Evolutionary conservation across 2,888 invertebrate genomes (phyloP), one percentile per base, ranked within the genome.

Genomic region (Lysandra bellargus): DNA sequence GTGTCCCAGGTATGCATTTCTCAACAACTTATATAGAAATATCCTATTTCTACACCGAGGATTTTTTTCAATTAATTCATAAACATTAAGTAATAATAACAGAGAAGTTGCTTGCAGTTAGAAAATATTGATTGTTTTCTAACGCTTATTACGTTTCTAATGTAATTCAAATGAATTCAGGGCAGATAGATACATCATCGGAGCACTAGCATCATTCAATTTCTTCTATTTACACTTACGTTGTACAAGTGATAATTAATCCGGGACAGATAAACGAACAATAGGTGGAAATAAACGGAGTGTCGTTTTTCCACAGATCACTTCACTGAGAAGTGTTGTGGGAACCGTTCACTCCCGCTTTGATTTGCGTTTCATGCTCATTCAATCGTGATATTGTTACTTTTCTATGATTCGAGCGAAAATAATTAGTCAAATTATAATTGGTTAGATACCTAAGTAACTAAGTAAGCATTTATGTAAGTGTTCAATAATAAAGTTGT

Each of bases 251-350:
- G 90, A 88, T 91, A 90, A 91, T 90, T 91, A 90, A 91, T 90
- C 89, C 88, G 87, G 87, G 87, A 87, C 86, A 91, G 91, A 92
- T 92, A 87, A 88, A 84, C 86, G 92, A 88, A 94, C 94, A 93
- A 93, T 93, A 85, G 92, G 84, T 90, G 90, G 92, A 92, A 91
- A 93, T 89, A 86, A 85, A 89, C 84, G 85, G 89, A 88, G 88
- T 86, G 85, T 85, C 84, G 87, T 92, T 93, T 91, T 92, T 92
- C 87, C 84, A 80, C 85, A 85, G 85, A 84, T 85, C 87, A 85
- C 87, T 88, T 83, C 86, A 85, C 86, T 87, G 87, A 69, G 69
- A 69, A 69, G 83, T 87, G 83, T 86, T 90, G 91, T 93, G 89
- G 86, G 92, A 91, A 88, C 87, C 86, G 89, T 86, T 87, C 85